Evolutionary conservation across 2,797 vertebrate genomes (phyloP).

Genomic region (Argentina silus): DNA sequence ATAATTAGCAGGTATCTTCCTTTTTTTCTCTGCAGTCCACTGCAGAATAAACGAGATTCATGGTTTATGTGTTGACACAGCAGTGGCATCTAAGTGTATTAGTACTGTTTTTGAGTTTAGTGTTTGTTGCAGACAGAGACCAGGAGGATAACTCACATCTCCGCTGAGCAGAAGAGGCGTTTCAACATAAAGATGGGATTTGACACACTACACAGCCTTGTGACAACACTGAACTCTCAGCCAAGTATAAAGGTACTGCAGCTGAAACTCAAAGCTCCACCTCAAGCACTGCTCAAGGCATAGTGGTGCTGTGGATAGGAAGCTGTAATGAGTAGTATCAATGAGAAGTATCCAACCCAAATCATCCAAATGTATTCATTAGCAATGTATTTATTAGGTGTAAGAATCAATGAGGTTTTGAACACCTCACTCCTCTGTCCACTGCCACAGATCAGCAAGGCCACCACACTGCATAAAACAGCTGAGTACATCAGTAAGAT

Average conservation of each 20-base stretch:
- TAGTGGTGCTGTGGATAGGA: constrained; percentile 13
- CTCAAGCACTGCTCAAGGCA: constrained; percentile 19
- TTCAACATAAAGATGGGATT: constrained; percentile 99
- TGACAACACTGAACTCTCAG: constrained; percentile 91
- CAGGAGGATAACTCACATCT: constrained; percentile 95
- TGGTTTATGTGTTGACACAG: not conserved
- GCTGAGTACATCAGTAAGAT: constrained; percentile 93
- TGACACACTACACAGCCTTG: constrained; percentile 91
- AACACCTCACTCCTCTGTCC: not conserved
- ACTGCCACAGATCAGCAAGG: constrained; percentile 90
- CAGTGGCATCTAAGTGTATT: not conserved
- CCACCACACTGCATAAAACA: constrained; percentile 94
- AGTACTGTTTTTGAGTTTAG: not conserved
- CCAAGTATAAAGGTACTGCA: constrained; percentile 85
- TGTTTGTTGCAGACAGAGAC: constrained; percentile 80
- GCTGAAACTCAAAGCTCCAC: not conserved
- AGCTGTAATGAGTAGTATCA: constrained; percentile 8
- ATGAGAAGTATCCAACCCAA: not conserved
- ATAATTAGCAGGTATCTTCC: not conserved
- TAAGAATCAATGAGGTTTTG: too few species aligned
- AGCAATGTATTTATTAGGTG: too few species aligned
- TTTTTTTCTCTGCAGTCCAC: not conserved
- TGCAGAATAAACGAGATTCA: not conserved
- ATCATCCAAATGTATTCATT: not conserved
- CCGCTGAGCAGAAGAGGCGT: constrained; percentile 95